Base-by-base conservation (phyloP, 2,113 vertebrate species). In the Hiodon alosoides region DNA sequence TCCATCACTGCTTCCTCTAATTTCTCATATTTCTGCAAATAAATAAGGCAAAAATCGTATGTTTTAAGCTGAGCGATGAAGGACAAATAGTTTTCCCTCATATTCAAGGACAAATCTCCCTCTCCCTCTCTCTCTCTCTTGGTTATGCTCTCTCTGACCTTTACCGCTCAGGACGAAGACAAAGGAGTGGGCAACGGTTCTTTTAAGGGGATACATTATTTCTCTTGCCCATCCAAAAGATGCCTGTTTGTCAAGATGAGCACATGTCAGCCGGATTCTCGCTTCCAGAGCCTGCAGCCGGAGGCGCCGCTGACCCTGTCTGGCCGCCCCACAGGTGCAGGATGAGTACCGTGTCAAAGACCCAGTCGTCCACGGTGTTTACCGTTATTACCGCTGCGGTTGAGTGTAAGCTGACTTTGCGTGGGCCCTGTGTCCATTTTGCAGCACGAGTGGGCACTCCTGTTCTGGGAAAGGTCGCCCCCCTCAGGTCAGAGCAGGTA, bases 211-310 rank as follows among this genome's bases (percentile, higher is more conserved):
- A 3, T 61, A 2, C 87, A 83, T 3, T 86, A 85, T 66, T 96
- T 96, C 81, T 3, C 0, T 0, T 96, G 94, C 0, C 81, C 87
- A 0, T 52, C 84, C 0, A 90, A 80, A 70, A 87, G 87, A 0
- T 94, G 91, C 13, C 82, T 96, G 65, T 96, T 96, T 0, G 85
- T 96, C 14, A 92, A 84, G 85, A 79, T 93, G 7, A 79, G 72
- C 0, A 89, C 85, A 51, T 95, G 94, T 79, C 91, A 82, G 3
- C 92, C 92, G 0, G 93, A 94, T 64, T 53, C 85, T 0, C 90
- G 92, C 13, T 94, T 94, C 81, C 86, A 80, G 77, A 83, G 60
- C 46, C 0, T 14, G 72, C 52, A 58, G 14, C 70, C 13, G 60
- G 9, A 80, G 14, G 61, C 1, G 58, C 53, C 48, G 6, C 48